Conservation (phyloP, 2,888 invertebrate species). For the Cephus pygmeus region DNA sequence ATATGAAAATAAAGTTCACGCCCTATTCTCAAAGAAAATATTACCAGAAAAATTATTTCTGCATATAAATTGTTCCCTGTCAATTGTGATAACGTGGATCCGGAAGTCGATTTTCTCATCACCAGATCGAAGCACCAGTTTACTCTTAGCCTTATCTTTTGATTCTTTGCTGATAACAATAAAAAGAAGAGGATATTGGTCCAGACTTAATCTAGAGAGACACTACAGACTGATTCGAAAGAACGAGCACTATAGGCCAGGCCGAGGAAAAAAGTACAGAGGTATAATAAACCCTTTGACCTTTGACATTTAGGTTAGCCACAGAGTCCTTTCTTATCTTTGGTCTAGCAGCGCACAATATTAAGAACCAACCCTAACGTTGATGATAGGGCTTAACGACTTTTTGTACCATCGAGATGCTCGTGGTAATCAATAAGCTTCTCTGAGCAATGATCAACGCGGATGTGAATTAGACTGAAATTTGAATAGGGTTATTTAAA, state of each 20-base stretch:
- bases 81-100: background rate
- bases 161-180: background rate
- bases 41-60: no score
- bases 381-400: background rate
- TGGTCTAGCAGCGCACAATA: slow-evolving; percentile 15
- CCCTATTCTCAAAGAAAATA: background rate
- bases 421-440: background rate
- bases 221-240: background rate
- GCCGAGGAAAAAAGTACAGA: background rate
- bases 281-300: slow-evolving; percentile 5
- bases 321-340: slow-evolving; percentile 18
- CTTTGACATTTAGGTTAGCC: slow-evolving; percentile 6
- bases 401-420: background rate
- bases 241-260: background rate
- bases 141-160: background rate
- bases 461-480: background rate
- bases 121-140: background rate
- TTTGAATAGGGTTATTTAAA: background rate
- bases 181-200: background rate
- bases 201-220: background rate
- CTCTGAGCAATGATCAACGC: background rate
- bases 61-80: background rate
- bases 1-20: background rate
- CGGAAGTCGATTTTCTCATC: background rate
- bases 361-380: slow-evolving; percentile 6